Evolutionary conservation across 2,888 invertebrate species (phyloP), one percentile per base, ranked within the genome.

Genomic region (Falcaria lacertinaria): DNA sequence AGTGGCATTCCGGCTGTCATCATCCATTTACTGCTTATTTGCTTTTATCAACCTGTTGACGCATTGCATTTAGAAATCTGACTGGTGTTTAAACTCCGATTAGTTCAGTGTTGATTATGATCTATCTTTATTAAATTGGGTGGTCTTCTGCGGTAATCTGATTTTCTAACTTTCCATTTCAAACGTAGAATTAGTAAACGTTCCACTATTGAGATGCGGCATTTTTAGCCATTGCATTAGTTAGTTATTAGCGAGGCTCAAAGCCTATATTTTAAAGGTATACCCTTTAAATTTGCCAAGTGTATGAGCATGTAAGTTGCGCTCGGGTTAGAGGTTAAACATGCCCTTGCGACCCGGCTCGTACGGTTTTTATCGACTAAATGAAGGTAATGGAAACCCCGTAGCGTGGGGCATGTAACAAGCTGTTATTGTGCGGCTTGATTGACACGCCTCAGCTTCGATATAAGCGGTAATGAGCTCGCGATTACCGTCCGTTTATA

Each of bases 381-480:
- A 79, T 76, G 67, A 75, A 76, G 78, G 78, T 77, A 80, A 80
- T 80, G 75, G 78, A 74, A 69, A 74, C 75, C 71, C 69, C 69
- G 62, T 62, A 60, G 69, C 69, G 69, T 62, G 57, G 60, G 62
- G 57, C 50, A 57, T 67, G 72, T 81, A 82, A 82, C 81, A 76
- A 80, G 80, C 77, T 70, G 74, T 76, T 80, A 78, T 79, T 81
- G 80, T 76, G 48, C 70, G 64, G 67, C 73, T 64, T 80, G 83
- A 85, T 81, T 83, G 83, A 83, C 85, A 75, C 57, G 66, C 80
- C 78, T 81, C 80, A 75, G 55, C 66, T 69, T 64, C 67, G 76
- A 70, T 74, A 72, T 59, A 63, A 58, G 57, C 60, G 55, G 73
- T 84, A 83, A 85, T 82, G 81, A 80, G 74, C 68, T 52, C 52